Percentiles rank a stretch among this genome's conserved stretches.
These are phyloP conservation scores for Gallinago solitaria DNA, from an alignment of 2,797 vertebrate genomes.

Conservation along the genomic window DNA sequence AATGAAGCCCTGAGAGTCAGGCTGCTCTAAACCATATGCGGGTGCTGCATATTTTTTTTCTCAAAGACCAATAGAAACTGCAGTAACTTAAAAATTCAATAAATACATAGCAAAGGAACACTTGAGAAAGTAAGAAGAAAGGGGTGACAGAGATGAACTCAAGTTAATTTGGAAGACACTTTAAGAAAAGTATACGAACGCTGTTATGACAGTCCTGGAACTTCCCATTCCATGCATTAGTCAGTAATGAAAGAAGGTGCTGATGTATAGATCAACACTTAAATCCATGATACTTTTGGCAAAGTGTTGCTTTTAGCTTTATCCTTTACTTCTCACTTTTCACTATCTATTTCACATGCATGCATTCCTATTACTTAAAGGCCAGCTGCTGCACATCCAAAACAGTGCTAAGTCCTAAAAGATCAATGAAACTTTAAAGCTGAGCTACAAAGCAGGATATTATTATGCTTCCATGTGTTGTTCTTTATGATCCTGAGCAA, in stretches of 20 bases:
- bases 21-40: not conserved
- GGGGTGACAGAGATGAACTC: not conserved
- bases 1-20: not conserved
- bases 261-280: not conserved
- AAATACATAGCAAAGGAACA: conserved; percentile 10
- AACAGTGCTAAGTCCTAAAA: not conserved
- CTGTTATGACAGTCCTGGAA: not conserved
- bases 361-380: not conserved
- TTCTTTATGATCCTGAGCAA: not conserved
- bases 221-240: not conserved
- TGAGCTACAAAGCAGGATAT: not conserved
- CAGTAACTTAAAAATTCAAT: conserved; percentile 18
- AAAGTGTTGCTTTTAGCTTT: not conserved
- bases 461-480: not conserved
- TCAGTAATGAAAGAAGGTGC: not conserved
- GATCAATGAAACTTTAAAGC: not conserved
- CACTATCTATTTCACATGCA: not conserved
- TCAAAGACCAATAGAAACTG: conserved; percentile 10
- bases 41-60: not conserved
- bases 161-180: not conserved
- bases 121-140: not conserved
- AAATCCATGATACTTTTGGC: not conserved
- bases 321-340: not conserved
- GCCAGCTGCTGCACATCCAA: not conserved
- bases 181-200: not conserved